A percentile compares a stretch with the other conserved stretches of the same genome.
phyloP scores from a whole-genome alignment of 2,888 invertebrate species.

The Amphipyra berbera region DNA sequence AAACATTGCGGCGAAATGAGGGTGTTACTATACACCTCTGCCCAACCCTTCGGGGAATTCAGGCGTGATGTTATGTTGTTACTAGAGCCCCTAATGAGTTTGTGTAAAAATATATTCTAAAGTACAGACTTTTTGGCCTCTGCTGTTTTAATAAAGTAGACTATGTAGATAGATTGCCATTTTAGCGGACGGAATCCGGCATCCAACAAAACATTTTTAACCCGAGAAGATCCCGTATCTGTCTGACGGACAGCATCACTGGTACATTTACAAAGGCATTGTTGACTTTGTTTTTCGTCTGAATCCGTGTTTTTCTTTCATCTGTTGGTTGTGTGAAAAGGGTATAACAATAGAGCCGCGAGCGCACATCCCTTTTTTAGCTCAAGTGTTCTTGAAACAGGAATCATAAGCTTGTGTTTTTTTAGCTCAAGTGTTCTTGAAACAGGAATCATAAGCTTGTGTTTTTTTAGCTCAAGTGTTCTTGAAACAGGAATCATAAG shows the following conservation, averaged over 20 bases:
- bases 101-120: too few species aligned
- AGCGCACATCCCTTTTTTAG: constrained; percentile 41
- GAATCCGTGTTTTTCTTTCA: constrained; percentile 59
- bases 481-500: constrained; percentile 25
- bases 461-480: constrained; percentile 40
- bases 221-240: constrained; percentile 31
- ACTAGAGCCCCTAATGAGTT: too few species aligned
- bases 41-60: too few species aligned
- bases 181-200: constrained; percentile 7
- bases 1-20: too few species aligned
- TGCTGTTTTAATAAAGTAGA: too few species aligned
- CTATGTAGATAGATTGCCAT: not conserved
- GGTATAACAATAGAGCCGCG: constrained; percentile 47
- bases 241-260: constrained; percentile 23
- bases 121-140: too few species aligned
- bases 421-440: constrained; percentile 37
- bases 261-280: constrained; percentile 56
- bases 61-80: too few species aligned
- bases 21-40: too few species aligned
- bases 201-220: constrained; percentile 35
- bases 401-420: constrained; percentile 26
- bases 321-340: constrained; percentile 47
- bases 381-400: constrained; percentile 29
- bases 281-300: constrained; percentile 63
- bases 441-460: constrained; percentile 15